Evolutionary conservation across 2,888 invertebrate genomes (phyloP).

Genomic region (Caenorhabditis macrosperma): DNA sequence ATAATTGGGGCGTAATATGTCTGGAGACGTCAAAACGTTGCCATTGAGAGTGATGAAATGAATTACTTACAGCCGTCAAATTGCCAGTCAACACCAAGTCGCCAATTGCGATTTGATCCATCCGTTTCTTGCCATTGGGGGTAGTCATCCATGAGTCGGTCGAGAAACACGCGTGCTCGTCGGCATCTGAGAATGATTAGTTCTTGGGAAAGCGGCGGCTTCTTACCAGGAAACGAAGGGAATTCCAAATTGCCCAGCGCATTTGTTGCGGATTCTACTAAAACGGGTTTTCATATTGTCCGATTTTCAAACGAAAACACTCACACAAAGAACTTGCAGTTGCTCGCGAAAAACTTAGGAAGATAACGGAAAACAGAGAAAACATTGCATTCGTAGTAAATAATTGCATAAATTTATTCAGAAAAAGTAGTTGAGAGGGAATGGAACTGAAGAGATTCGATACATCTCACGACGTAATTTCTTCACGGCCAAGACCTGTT

Average conservation of each 20-base stretch:
- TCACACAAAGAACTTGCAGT: slow-evolving; percentile 2
- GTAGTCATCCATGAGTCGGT: slow-evolving; percentile 68
- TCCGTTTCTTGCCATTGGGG: slow-evolving; percentile 62
- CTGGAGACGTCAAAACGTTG: slow-evolving; percentile 20
- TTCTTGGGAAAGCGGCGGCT: neutral
- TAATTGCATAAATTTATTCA: slow-evolving; percentile 31
- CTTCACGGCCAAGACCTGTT: slow-evolving; percentile 56
- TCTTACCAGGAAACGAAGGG: slow-evolving; percentile 34
- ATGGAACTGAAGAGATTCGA: slow-evolving; percentile 29
- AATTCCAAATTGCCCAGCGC: slow-evolving; percentile 16
- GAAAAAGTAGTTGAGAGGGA: slow-evolving; percentile 40
- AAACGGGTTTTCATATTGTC: slow-evolving; percentile 1
- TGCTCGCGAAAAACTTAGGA: neutral
- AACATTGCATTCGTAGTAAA: slow-evolving; percentile 19
- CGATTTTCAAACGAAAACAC: neutral
- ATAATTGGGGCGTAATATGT: slow-evolving; percentile 61
- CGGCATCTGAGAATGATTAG: slow-evolving; percentile 15
- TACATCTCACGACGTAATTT: slow-evolving; percentile 54
- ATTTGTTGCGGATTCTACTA: slow-evolving; percentile 18
- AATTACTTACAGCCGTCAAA: slow-evolving; percentile 52
- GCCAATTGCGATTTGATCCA: slow-evolving; percentile 65
- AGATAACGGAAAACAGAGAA: neutral
- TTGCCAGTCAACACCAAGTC: slow-evolving; percentile 64
- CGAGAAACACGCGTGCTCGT: slow-evolving; percentile 63
- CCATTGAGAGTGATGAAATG: neutral